Evolutionary conservation across 2,797 vertebrate species (phyloP).

Genomic region (Acrossocheilus wenchowensis): DNA sequence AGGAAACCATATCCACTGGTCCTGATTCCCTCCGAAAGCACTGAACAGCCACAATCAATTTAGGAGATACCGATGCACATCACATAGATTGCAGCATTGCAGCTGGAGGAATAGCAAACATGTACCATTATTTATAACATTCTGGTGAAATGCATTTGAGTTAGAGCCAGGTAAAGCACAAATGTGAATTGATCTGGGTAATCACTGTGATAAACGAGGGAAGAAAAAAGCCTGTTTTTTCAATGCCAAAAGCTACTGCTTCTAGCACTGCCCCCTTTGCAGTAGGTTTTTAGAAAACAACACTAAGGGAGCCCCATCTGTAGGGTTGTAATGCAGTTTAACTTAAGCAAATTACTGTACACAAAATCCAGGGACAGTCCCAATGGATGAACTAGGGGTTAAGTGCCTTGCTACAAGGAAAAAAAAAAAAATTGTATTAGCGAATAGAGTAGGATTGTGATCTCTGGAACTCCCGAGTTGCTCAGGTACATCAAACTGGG

Average conservation of each 20-base stretch:
- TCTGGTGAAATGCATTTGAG: constrained; percentile 60
- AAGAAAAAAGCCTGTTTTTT: constrained; percentile 57
- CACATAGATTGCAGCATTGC: constrained; percentile 40
- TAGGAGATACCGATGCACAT: constrained; percentile 43
- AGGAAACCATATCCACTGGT: constrained; percentile 28
- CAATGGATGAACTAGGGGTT: neutral
- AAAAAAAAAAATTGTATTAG: constrained; percentile 11
- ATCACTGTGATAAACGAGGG: constrained; percentile 75
- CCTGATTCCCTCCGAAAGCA: constrained; percentile 35
- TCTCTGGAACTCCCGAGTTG: constrained; percentile 11
- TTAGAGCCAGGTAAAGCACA: constrained; percentile 67
- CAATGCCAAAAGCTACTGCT: constrained; percentile 39
- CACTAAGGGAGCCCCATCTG: constrained; percentile 55
- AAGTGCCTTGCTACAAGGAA: constrained; percentile 27
- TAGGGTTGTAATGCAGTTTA: constrained; percentile 29
- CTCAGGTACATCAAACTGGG: constrained; percentile 18
- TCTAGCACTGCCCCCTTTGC: constrained; percentile 20
- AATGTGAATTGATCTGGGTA: constrained; percentile 75
- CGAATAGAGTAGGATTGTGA: neutral
- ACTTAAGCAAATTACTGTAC: constrained; percentile 6
- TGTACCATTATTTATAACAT: constrained; percentile 58
- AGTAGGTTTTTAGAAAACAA: constrained; percentile 41
- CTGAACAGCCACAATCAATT: constrained; percentile 46
- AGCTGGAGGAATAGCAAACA: constrained; percentile 53
- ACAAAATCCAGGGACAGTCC: constrained; percentile 5